Evolutionary conservation across 2,888 invertebrate genomes (phyloP).

Genomic region (Lithophane ornitopus): DNA sequence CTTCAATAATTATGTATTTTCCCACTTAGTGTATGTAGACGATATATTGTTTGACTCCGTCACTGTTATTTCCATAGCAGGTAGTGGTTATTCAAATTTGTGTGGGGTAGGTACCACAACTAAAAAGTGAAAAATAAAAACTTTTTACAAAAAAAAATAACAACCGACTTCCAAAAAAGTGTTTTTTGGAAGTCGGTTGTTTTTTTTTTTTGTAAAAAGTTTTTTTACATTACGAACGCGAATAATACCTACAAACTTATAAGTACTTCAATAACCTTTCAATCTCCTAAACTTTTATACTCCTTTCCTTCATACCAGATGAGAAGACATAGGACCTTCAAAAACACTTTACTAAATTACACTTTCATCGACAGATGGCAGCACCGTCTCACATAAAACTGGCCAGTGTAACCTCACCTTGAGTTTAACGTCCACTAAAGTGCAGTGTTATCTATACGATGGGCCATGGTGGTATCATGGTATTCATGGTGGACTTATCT

Average conservation of each 20-base stretch:
- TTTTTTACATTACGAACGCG: background rate
- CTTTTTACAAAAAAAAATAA: too few relatives aligned
- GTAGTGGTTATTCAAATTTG: too few relatives aligned
- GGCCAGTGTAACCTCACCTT: slow-evolving; percentile 32
- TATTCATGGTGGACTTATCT: slow-evolving; percentile 42
- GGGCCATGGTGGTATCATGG: slow-evolving; percentile 34
- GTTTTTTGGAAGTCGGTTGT: too few relatives aligned
- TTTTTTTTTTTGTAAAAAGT: too few relatives aligned
- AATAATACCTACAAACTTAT: background rate
- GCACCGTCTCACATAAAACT: slow-evolving; percentile 36
- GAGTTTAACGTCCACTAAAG: slow-evolving; percentile 48
- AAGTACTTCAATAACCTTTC: too few relatives aligned
- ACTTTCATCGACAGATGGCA: slow-evolving; percentile 43
- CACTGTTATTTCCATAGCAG: too few relatives aligned
- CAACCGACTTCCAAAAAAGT: too few relatives aligned
- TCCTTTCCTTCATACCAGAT: background rate
- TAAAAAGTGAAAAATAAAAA: too few relatives aligned
- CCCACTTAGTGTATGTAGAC: too few relatives aligned
- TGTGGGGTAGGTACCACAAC: too few relatives aligned
- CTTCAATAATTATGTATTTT: too few relatives aligned
- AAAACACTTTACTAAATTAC: slow-evolving; percentile 25
- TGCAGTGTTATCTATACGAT: slow-evolving; percentile 52
- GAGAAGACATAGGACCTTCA: background rate
- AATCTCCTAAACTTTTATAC: background rate
- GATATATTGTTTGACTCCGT: too few relatives aligned